Percentiles rank a stretch among this genome's conserved stretches.
phyloP scores from a whole-genome alignment of 2,888 invertebrate genomes.

The Cheilosia vernalis region DNA sequence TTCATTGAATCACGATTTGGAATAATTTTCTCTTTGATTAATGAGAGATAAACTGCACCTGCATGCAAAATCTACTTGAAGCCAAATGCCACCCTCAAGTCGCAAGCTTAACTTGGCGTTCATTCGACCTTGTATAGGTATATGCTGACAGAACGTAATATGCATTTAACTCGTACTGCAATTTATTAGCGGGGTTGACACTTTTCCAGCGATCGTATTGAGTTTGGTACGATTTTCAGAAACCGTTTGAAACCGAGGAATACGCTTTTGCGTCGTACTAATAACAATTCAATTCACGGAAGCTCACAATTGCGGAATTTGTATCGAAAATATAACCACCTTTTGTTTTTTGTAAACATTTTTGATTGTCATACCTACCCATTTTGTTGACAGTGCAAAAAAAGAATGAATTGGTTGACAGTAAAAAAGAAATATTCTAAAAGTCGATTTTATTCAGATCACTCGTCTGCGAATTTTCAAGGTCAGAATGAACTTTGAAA shows the following conservation, averaged over 20 bases:
- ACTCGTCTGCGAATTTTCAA: neutral
- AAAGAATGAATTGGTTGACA: neutral
- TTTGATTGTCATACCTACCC: too few species aligned
- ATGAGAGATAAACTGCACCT: slow-evolving; percentile 12
- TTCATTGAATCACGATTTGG: slow-evolving; percentile 29
- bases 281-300: too few species aligned
- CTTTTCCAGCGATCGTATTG: neutral
- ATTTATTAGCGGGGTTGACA: neutral
- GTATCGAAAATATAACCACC: too few species aligned
- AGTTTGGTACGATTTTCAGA: neutral
- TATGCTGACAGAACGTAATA: slow-evolving; percentile 2
- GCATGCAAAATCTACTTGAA: slow-evolving; percentile 19
- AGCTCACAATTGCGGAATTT: too few species aligned
- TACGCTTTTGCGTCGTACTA: too few species aligned
- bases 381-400: neutral
- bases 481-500: neutral
- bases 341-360: too few species aligned
- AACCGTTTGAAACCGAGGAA: too few species aligned
- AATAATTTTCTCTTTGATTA: slow-evolving; percentile 16
- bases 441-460: neutral
- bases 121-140: neutral
- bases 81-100: slow-evolving; percentile 8
- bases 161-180: neutral
- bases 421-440: neutral
- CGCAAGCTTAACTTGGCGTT: neutral